phyloP scores from a whole-genome alignment of 2,888 invertebrate genomes.

The Petrolisthes cinctipes region DNA sequence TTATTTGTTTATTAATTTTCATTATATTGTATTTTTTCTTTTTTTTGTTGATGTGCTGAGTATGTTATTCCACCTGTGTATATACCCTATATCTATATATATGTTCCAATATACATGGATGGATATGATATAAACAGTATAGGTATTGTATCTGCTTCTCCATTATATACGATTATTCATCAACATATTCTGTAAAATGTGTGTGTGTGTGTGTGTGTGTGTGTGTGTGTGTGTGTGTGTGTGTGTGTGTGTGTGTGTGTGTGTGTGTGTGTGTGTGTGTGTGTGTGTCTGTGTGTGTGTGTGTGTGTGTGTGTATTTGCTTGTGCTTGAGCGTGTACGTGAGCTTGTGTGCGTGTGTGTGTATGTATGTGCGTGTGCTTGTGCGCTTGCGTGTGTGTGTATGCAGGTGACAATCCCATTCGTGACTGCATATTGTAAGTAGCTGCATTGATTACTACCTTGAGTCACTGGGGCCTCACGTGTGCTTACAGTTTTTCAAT shows the following conservation, averaged over 20 bases:
- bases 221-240: slow-evolving; percentile 14
- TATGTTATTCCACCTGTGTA: too few species aligned
- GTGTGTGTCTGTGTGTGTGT: background rate
- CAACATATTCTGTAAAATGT: background rate
- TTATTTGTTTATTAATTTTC: too few species aligned
- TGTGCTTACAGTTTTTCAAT: too few species aligned
- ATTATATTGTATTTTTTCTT: too few species aligned
- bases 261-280: background rate
- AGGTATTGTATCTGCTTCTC: too few species aligned
- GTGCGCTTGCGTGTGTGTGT: background rate
- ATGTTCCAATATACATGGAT: too few species aligned
- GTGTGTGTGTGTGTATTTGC: background rate
- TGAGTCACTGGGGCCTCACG: too few species aligned
- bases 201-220: background rate
- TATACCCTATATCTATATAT: too few species aligned
- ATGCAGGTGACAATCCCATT: background rate
- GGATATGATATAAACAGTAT: too few species aligned
- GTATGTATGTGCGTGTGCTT: background rate
- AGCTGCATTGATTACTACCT: too few species aligned
- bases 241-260: background rate
- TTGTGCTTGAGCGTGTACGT: background rate
- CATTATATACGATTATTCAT: background rate
- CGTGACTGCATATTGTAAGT: background rate
- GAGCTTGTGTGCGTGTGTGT: background rate
- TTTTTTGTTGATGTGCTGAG: too few species aligned